Base-by-base conservation (phyloP, 2,113 vertebrate species). In the Syngnathus floridae region DNA sequence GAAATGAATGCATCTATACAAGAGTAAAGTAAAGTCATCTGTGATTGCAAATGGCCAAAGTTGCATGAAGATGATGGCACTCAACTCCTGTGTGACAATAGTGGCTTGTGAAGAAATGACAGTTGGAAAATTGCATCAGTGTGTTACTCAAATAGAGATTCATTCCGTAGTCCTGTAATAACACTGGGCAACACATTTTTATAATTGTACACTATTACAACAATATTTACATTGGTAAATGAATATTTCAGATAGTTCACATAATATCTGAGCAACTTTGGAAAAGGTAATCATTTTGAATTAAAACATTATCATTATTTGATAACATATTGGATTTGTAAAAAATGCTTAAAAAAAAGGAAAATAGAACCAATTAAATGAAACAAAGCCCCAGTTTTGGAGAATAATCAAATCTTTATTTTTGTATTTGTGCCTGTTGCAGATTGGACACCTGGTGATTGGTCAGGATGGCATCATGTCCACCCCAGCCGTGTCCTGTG, bases 391-490 rank as follows among this genome's bases (percentile, higher is more conserved):
- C 38, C 6, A 38, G 38, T 6, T 38, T 38, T 38, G 38, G 1
- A 31, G 26, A 31, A 31, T 31, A 31, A 31, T 31, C 26, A 2
- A 31, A 31, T 31, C 26, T 54, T 67, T 64, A 31, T 71, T 22
- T 70, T 7, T 38, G 19, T 19, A 14, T 52, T 17, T 52, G 16
- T 66, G 16, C 49, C 46, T 14, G 5, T 81, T 71, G 57, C 82
- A 99, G 97, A 95, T 99, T n/a, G 93, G 93, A 37, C 92, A 91
- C 57, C 77, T 99, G 67, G 95, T 98, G 58, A 95, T 99, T 22
- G 97, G 97, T 65, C 96, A 99, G 88, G 90, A 99, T 62, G 95
- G 97, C 41, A 99, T 99, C 82, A 94, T 99, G 79, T 98, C 96
- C 72, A 99, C 96, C 0, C 96, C 96, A 1, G 95, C 95, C 0